Conservation (phyloP, 2,888 invertebrate species). For the Periphyllus acericola region DNA sequence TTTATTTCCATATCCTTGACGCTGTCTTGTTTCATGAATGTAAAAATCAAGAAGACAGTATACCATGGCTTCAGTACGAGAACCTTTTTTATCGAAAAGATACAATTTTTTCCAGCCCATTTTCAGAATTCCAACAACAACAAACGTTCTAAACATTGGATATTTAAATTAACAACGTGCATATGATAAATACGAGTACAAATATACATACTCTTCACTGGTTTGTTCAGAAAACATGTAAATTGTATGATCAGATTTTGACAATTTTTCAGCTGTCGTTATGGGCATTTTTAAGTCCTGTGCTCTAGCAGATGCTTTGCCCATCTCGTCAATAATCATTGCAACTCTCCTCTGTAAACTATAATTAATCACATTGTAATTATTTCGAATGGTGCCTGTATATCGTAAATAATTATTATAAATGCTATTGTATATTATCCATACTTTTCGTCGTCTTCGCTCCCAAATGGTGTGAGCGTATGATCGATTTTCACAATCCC, state of each 20-base stretch:
- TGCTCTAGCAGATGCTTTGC: constrained; percentile 78
- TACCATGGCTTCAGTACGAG: constrained; percentile 81
- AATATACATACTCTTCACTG: constrained; percentile 71
- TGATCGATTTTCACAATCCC: constrained; percentile 64
- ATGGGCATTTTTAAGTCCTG: constrained; percentile 80
- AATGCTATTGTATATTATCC: constrained; percentile 1
- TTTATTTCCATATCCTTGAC: constrained; percentile 84
- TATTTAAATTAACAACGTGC: background rate
- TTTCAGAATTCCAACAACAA: constrained; percentile 87
- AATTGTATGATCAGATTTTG: constrained; percentile 72
- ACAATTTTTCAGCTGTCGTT: constrained; percentile 77
- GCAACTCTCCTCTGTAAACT: constrained; percentile 49
- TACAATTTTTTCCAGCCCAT: constrained; percentile 90
- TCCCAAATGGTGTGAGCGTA: constrained; percentile 63
- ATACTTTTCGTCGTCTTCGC: constrained; percentile 63
- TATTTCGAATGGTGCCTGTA: background rate
- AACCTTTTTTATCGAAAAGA: constrained; percentile 78
- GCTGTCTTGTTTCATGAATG: constrained; percentile 84
- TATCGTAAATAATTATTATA: background rate
- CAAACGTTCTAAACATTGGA: constrained; percentile 62
- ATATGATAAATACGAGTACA: background rate
- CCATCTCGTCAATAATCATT: constrained; percentile 75
- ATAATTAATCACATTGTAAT: background rate
- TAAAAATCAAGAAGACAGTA: constrained; percentile 94
- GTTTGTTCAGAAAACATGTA: constrained; percentile 71